Evolutionary conservation across 2,888 invertebrate species (phyloP).

Genomic region (Stenodema calcarata): DNA sequence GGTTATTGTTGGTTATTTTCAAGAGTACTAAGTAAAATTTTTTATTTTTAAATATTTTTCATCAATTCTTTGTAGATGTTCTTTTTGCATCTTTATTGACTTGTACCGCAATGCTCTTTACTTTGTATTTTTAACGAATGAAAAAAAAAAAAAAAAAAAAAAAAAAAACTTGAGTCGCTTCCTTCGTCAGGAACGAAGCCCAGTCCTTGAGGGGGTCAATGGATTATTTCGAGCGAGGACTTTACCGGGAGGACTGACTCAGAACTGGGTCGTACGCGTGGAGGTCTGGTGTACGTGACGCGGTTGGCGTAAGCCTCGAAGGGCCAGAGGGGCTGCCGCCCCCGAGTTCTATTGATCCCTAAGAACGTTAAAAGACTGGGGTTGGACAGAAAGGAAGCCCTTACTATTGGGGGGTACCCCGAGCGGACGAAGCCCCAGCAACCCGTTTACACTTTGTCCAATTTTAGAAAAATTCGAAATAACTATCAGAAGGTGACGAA

Average conservation of each 20-base stretch:
- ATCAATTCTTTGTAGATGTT: too few relatives aligned
- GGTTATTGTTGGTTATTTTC: too few relatives aligned
- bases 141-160: too few relatives aligned
- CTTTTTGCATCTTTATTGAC: too few relatives aligned
- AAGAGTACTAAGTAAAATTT: too few relatives aligned
- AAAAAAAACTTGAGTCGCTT: too few relatives aligned
- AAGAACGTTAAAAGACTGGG: neutral
- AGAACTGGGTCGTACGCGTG: neutral
- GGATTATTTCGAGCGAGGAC: neutral
- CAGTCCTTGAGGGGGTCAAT: neutral
- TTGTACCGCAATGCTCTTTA: too few relatives aligned
- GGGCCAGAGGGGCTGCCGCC: neutral
- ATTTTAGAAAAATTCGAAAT: too few relatives aligned
- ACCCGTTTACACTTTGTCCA: neutral
- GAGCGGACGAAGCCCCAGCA: neutral
- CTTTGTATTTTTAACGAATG: too few relatives aligned
- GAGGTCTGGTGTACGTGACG: neutral
- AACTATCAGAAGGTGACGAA: too few relatives aligned
- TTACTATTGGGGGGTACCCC: neutral
- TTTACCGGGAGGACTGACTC: neutral
- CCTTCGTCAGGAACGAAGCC: neutral
- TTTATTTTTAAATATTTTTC: too few relatives aligned
- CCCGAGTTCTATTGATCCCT: neutral
- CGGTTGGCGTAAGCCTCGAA: neutral
- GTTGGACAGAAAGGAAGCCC: neutral